A percentile compares a stretch with the other conserved stretches of the same genome.
phyloP scores from a whole-genome alignment of 2,113 vertebrate genomes.

The Corythornis cristatus region DNA sequence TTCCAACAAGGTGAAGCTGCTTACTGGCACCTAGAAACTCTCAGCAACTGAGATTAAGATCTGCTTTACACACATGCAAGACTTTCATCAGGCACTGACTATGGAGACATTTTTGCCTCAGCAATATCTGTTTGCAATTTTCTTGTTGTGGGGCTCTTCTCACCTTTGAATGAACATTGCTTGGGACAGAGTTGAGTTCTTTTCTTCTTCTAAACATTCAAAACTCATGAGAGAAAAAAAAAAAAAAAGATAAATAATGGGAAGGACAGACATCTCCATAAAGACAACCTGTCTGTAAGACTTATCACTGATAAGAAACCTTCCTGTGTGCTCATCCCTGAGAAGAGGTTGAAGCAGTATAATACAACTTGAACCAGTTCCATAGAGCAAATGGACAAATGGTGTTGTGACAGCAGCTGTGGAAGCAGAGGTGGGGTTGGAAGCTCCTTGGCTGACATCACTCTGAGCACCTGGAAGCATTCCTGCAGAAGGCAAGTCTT shows the following conservation, averaged over 20 bases:
- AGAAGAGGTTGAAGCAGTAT: rapidly evolving
- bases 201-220: not conserved
- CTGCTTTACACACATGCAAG: not conserved
- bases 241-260: not conserved
- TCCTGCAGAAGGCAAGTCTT: not conserved
- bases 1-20: not conserved
- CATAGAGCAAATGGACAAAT: not conserved
- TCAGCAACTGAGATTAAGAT: not conserved
- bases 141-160: not conserved
- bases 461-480: not conserved
- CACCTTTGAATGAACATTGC: not conserved
- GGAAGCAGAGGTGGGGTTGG: not conserved
- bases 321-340: not conserved
- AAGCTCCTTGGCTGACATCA: not conserved
- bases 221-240: not conserved
- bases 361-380: not conserved
- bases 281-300: not conserved
- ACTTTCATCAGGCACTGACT: not conserved
- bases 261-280: not conserved
- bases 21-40: not conserved
- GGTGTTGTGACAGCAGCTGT: rapidly evolving
- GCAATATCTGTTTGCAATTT: not conserved
- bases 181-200: not conserved
- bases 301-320: not conserved
- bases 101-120: not conserved